Evolutionary conservation across 2,888 invertebrate species (phyloP).

Genomic region (Hydriomena furcata): DNA sequence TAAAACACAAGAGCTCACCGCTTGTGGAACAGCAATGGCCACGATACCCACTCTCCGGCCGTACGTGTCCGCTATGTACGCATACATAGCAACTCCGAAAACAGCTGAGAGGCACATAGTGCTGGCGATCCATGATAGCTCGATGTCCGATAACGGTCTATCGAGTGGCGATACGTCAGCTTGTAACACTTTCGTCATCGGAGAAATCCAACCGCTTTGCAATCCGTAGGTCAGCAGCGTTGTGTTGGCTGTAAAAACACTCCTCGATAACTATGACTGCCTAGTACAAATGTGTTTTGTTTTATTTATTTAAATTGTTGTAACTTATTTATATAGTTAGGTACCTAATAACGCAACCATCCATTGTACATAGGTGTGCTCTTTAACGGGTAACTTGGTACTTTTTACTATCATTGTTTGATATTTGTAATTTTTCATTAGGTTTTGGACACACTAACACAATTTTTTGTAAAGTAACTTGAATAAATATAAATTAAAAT

Average conservation of each 20-base stretch:
- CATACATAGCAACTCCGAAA: constrained; percentile 61
- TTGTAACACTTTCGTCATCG: constrained; percentile 63
- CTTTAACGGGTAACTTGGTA: constrained; percentile 16
- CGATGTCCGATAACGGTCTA: constrained; percentile 56
- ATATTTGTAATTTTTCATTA: constrained; percentile 24
- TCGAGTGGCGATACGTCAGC: constrained; percentile 59
- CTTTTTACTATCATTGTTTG: constrained; percentile 21
- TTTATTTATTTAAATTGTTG: constrained; percentile 46
- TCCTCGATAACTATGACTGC: constrained; percentile 39
- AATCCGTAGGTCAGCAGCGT: constrained; percentile 67
- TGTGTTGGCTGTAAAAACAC: constrained; percentile 60
- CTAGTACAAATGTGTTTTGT: constrained; percentile 44
- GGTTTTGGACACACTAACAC: constrained; percentile 1
- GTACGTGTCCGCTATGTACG: constrained; percentile 62
- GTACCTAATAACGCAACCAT: constrained; percentile 42
- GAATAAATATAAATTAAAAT: neutral
- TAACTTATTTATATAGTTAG: constrained; percentile 27
- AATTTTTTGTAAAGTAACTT: neutral
- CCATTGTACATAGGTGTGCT: constrained; percentile 47
- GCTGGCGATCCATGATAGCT: constrained; percentile 74
- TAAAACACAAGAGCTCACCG: constrained; percentile 52
- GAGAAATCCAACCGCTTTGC: constrained; percentile 73
- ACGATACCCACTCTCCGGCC: constrained; percentile 71
- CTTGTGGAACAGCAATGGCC: constrained; percentile 71
- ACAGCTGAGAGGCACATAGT: constrained; percentile 58